phyloP scores from a whole-genome alignment of 2,888 invertebrate species.

The Endotricha flammealis region DNA sequence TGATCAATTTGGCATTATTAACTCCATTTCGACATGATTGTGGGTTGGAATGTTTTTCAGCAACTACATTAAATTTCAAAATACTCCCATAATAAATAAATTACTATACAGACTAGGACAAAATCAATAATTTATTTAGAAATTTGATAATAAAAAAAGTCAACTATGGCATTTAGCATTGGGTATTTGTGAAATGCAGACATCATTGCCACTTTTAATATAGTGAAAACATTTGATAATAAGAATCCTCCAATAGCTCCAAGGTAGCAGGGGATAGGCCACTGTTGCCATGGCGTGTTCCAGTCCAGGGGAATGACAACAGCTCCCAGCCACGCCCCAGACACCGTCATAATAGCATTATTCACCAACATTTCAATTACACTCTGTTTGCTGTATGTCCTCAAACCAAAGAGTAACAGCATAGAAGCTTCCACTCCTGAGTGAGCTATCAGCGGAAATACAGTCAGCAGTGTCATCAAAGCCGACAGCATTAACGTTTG shows the following conservation, averaged over 20 bases:
- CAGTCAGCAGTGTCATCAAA: constrained; percentile 79
- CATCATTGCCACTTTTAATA: constrained; percentile 58
- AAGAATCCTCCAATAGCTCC: constrained; percentile 82
- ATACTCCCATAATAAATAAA: too few relatives aligned
- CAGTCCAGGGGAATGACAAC: constrained; percentile 93
- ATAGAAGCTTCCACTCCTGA: constrained; percentile 78
- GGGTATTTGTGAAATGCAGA: constrained; percentile 59
- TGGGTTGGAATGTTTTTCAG: too few relatives aligned
- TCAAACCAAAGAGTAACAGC: constrained; percentile 73
- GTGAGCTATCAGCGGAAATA: constrained; percentile 80
- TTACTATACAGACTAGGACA: too few relatives aligned
- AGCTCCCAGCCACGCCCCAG: constrained; percentile 91
- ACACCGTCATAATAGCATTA: constrained; percentile 77
- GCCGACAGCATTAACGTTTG: constrained; percentile 83
- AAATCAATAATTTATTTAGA: too few relatives aligned
- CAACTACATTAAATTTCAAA: too few relatives aligned
- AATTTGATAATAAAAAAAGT: too few relatives aligned
- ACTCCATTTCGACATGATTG: too few relatives aligned
- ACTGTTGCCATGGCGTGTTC: constrained; percentile 92
- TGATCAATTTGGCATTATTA: too few relatives aligned
- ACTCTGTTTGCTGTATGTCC: constrained; percentile 67
- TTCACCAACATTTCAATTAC: constrained; percentile 77
- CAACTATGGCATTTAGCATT: constrained; percentile 42
- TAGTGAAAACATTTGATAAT: constrained; percentile 74
- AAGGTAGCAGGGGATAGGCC: constrained; percentile 85